Conservation (phyloP, 2,113 vertebrate genomes). For the Rhinolophus sinicus region DNA sequence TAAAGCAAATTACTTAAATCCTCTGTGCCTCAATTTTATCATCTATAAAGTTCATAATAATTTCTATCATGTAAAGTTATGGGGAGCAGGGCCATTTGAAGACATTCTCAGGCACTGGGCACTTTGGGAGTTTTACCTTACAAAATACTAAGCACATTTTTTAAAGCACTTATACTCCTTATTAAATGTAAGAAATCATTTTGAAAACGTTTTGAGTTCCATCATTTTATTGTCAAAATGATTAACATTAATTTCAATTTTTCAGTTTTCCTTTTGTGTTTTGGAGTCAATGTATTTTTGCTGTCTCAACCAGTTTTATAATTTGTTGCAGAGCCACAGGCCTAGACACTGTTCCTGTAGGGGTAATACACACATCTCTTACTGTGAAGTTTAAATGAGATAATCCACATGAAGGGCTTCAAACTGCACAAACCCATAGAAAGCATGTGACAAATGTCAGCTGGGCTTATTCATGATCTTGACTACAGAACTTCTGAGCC, state of each 20-base stretch:
- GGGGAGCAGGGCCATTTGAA: not conserved
- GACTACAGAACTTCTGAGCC: not conserved
- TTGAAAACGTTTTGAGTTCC: not conserved
- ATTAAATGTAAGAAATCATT: not conserved
- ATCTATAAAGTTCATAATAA: not conserved
- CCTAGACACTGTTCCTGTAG: not conserved
- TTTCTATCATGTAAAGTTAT: not conserved
- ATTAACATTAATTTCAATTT: not conserved
- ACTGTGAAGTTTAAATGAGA: not conserved
- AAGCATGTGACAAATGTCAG: not conserved
- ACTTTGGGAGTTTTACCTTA: not conserved
- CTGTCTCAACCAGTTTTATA: not conserved
- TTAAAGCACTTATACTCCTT: not conserved
- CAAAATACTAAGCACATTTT: not conserved
- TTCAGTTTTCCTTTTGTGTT: not conserved
- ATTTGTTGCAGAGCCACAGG: not conserved
- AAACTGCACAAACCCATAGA: not conserved
- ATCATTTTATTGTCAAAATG: not conserved
- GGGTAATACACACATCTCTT: accelerated
- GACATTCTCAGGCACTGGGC: not conserved
- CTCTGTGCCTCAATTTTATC: not conserved
- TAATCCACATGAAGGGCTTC: not conserved
- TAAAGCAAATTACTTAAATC: not conserved
- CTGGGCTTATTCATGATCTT: not conserved
- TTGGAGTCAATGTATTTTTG: not conserved